phyloP scores from a whole-genome alignment of 2,888 invertebrate species.

The Acanthacorydalis orientalis region DNA sequence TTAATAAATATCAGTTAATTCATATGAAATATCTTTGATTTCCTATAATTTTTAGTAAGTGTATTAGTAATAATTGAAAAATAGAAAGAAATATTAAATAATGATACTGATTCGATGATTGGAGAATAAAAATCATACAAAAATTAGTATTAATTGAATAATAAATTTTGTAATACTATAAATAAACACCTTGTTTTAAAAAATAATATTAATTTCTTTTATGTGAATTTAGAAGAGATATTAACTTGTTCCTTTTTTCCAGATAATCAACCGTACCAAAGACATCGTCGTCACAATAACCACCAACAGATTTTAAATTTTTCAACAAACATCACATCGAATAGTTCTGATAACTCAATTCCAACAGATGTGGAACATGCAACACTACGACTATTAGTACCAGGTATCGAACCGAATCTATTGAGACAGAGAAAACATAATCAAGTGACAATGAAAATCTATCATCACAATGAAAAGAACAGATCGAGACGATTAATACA shows the following conservation, averaged over 20 bases:
- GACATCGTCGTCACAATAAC: neutral
- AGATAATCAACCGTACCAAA: neutral
- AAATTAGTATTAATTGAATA: too few relatives aligned
- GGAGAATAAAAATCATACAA: too few relatives aligned
- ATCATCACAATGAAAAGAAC: slow-evolving; percentile 21
- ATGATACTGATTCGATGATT: too few relatives aligned
- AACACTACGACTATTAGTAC: slow-evolving; percentile 26
- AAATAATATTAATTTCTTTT: too few relatives aligned
- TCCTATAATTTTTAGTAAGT: too few relatives aligned
- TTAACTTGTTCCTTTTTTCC: neutral
- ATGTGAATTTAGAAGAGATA: too few relatives aligned
- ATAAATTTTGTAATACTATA: too few relatives aligned
- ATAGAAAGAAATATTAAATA: too few relatives aligned
- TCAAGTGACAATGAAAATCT: slow-evolving; percentile 16
- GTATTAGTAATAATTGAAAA: too few relatives aligned
- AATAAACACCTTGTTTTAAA: too few relatives aligned
- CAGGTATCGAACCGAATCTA: slow-evolving; percentile 7
- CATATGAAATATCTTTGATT: too few relatives aligned
- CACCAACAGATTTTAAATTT: slow-evolving; percentile 1
- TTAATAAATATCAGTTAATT: too few relatives aligned
- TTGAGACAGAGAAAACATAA: neutral
- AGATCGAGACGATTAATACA: slow-evolving; percentile 23
- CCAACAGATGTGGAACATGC: slow-evolving; percentile 26
- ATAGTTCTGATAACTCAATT: neutral
- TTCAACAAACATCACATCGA: neutral